Conservation (phyloP, 2,113 vertebrate genomes). For the Triplophysa tibetana region DNA sequence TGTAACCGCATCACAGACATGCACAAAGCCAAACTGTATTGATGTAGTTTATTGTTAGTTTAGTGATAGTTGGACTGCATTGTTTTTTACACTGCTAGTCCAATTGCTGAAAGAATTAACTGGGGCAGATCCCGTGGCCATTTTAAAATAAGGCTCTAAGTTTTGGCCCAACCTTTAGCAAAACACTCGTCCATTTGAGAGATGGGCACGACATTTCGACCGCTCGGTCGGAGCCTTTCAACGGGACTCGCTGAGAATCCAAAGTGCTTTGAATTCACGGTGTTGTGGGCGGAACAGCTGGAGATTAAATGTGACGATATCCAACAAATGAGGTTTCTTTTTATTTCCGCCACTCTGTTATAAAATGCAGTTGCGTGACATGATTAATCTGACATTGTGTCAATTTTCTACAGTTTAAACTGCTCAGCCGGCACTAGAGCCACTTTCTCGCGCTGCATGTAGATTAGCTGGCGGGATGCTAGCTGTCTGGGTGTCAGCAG, state of each 20-base stretch:
- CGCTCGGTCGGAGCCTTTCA: slow-evolving; percentile 17
- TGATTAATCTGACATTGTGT: slow-evolving; percentile 65
- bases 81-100: neutral
- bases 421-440: slow-evolving; percentile 5
- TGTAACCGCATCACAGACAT: neutral
- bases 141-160: slow-evolving; percentile 36
- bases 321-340: slow-evolving; percentile 31
- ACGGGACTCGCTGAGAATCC: slow-evolving; percentile 28
- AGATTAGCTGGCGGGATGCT: slow-evolving; percentile 52
- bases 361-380: slow-evolving; percentile 58
- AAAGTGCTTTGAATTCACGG: slow-evolving; percentile 24
- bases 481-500: slow-evolving; percentile 51
- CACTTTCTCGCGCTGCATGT: slow-evolving; percentile 17
- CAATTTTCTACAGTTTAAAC: slow-evolving; percentile 51
- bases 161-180: slow-evolving; percentile 46
- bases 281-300: neutral
- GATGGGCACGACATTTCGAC: slow-evolving; percentile 44
- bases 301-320: slow-evolving; percentile 53
- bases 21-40: neutral
- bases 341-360: slow-evolving; percentile 48
- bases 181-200: slow-evolving; percentile 36
- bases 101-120: neutral
- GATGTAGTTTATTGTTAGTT: too few relatives aligned
- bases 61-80: neutral
- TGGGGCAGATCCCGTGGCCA: slow-evolving; percentile 17